Evolutionary conservation across 2,113 vertebrate species (phyloP).

Genomic region (Pseudopipra pipra): DNA sequence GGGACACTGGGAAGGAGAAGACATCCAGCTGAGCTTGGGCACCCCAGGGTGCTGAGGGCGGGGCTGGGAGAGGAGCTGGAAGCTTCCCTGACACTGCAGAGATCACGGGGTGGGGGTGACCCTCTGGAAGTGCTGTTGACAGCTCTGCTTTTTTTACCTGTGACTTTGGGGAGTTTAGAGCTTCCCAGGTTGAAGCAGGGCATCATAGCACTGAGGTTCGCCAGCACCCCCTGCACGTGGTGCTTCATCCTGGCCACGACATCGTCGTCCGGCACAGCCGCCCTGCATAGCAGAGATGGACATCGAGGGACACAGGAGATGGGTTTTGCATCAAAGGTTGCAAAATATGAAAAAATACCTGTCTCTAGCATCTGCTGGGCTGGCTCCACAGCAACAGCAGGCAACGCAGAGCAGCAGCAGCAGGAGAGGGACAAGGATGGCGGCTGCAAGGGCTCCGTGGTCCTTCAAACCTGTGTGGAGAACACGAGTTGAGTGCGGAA

Average conservation of each 20-base stretch:
- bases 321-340: accelerated
- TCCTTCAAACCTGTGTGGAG: slow-evolving; percentile 56
- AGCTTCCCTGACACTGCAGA: neutral
- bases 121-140: neutral
- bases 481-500: neutral
- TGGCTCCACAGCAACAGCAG: slow-evolving; percentile 79
- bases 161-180: slow-evolving; percentile 90
- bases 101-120: neutral
- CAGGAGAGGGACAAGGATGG: slow-evolving; percentile 80
- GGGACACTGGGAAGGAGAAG: slow-evolving; percentile 80
- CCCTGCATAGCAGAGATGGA: neutral
- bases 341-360: slow-evolving; percentile 68
- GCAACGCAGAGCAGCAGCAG: slow-evolving; percentile 76
- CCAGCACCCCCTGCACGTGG: slow-evolving; percentile 85
- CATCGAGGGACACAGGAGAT: accelerated
- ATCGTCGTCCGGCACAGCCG: slow-evolving; percentile 53
- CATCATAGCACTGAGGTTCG: slow-evolving; percentile 79
- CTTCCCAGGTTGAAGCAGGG: slow-evolving; percentile 83
- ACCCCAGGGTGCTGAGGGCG: accelerated
- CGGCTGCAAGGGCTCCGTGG: slow-evolving; percentile 68
- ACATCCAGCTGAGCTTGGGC: neutral
- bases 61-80: neutral
- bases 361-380: slow-evolving; percentile 76
- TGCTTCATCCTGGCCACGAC: slow-evolving; percentile 85
- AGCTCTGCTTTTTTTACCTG: slow-evolving; percentile 74